Conservation (phyloP, 2,113 vertebrate species). For the Orcinus orca region DNA sequence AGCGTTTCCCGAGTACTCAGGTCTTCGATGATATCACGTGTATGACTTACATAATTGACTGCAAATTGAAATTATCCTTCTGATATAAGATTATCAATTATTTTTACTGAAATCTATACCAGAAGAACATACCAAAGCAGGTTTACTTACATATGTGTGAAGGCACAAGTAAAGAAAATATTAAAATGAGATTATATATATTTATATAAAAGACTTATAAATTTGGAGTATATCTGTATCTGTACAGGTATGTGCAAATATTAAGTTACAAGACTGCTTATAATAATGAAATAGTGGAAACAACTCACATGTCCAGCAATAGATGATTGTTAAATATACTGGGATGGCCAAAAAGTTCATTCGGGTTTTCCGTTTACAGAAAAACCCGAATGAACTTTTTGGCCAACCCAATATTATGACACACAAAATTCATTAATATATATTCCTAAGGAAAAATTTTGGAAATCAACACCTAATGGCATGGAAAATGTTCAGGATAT, state of each 20-base stretch:
- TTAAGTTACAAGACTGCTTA: neutral
- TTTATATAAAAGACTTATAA: neutral
- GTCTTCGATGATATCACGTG: neutral
- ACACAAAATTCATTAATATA: neutral
- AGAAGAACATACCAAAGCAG: neutral
- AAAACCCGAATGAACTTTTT: too few species aligned
- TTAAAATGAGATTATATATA: neutral
- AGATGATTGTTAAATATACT: neutral
- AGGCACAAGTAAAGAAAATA: neutral
- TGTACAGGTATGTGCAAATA: neutral
- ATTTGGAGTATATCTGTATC: neutral
- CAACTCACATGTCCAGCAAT: neutral
- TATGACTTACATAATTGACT: neutral
- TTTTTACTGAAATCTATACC: neutral
- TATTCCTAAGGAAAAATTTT: neutral
- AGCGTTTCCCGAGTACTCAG: neutral
- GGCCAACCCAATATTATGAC: neutral
- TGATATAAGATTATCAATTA: neutral
- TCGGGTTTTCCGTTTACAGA: too few species aligned
- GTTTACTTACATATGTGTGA: neutral
- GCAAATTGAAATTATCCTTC: neutral
- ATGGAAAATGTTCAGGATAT: neutral
- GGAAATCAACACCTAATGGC: neutral
- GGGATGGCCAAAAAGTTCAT: too few species aligned
- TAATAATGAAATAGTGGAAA: constrained; percentile 24